Base-by-base conservation (phyloP, 2,888 invertebrate species). In the Yponomeuta cagnagella region DNA sequence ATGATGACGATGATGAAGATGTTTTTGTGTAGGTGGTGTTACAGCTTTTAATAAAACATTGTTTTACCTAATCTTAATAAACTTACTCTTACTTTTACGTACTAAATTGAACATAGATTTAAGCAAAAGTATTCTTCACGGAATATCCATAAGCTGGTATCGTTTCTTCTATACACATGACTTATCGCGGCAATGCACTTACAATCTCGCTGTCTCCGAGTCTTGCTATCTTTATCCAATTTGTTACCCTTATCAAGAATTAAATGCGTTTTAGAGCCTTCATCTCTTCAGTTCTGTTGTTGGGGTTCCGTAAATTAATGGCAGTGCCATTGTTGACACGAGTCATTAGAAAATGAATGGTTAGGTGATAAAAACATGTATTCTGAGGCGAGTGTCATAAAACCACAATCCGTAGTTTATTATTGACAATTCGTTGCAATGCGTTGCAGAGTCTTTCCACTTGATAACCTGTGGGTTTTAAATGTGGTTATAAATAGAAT, bases 161-260 rank as follows among this genome's bases (percentile, higher is more conserved):
- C 33, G 33, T 70, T 74, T 88, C 43, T 43, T 43, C 75, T 77
- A 78, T 78, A 80, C 80, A 83, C 82, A 83, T 82, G 82, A 89
- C 82, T 86, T 92, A 92, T 91, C 91, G 88, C 82, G 77, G 86
- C 88, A 87, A 89, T 90, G 92, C 92, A 90, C 91, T 92, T 89
- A 92, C 91, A 85, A 91, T 92, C 91, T 90, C 85, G 84, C 86
- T 88, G 89, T 90, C 90, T 86, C 84, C 82, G 82, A 84, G 80
- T 79, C 80, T 80, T 86, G 84, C 89, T 91, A 92, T 92, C 92
- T 91, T 86, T 88, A 90, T 91, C 87, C 91, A 92, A 91, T 91
- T 91, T 92, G 92, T 92, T 91, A 91, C 89, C 90, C 88, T 90
- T 91, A 92, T 91, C 92, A 88, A 85, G 88, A 87, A 90, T 92